phyloP scores from a whole-genome alignment of 2,888 invertebrate species.

The Barypeithes pellucidus region DNA sequence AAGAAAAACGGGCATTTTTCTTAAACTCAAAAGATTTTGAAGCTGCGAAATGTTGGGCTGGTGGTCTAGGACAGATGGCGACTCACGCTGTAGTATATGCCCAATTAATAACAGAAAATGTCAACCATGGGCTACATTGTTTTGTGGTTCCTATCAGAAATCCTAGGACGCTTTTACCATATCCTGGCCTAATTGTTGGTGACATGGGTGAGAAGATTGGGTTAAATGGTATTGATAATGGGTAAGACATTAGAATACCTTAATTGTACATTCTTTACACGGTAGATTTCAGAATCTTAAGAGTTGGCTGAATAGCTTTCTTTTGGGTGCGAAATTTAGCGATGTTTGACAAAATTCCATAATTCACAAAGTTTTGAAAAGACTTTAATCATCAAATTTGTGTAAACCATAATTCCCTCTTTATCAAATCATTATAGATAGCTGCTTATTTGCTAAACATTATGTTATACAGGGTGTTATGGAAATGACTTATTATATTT shows the following conservation, averaged over 20 bases:
- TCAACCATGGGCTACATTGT: conserved; percentile 88
- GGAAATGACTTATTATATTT: too few relatives aligned
- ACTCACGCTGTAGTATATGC: conserved; percentile 88
- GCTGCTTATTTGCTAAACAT: too few relatives aligned
- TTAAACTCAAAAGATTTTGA: conserved; percentile 84
- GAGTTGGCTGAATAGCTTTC: too few relatives aligned
- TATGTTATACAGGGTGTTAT: too few relatives aligned
- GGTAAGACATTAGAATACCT: conserved; percentile 72
- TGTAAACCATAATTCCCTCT: too few relatives aligned
- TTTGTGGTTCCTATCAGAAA: conserved; percentile 92
- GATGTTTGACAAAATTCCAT: too few relatives aligned
- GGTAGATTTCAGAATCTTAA: too few relatives aligned
- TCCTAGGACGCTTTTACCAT: conserved; percentile 79
- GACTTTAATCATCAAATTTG: too few relatives aligned
- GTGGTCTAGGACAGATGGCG: conserved; percentile 84
- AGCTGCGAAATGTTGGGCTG: conserved; percentile 90
- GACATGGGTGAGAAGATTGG: conserved; percentile 96
- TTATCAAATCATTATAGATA: too few relatives aligned
- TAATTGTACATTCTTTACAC: too few relatives aligned
- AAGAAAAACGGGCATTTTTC: conserved; percentile 80
- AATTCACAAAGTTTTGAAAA: too few relatives aligned
- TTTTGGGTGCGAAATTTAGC: too few relatives aligned
- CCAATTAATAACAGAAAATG: conserved; percentile 85
- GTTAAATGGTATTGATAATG: conserved; percentile 94
- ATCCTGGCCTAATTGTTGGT: conserved; percentile 88